These are phyloP conservation scores for Rotaria sp. DNA, from an alignment of 2,888 invertebrate species.

Conservation along the genomic window DNA sequence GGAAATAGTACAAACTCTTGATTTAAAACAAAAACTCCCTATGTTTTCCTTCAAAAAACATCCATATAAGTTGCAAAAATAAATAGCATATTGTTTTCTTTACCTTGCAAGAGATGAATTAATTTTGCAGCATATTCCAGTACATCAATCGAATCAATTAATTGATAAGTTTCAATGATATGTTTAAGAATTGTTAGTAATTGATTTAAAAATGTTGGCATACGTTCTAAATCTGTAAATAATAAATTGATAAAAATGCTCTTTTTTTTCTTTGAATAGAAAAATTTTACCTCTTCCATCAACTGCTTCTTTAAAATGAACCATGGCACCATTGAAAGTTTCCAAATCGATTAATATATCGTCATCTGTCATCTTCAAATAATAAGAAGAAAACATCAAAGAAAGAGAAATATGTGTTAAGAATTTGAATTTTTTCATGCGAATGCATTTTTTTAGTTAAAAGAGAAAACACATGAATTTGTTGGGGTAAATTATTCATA, in stretches of 20 bases:
- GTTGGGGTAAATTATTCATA: background rate
- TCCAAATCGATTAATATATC: conserved; percentile 5
- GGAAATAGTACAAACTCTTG: no score
- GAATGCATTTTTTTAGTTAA: no score
- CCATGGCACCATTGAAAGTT: background rate
- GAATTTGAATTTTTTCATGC: no score
- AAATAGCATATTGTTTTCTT: background rate
- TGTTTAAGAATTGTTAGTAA: background rate
- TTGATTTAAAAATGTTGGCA: background rate
- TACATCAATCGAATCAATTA: background rate
- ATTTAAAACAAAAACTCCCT: no score
- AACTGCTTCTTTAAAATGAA: conserved; percentile 1
- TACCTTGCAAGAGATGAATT: background rate
- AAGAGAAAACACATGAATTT: background rate
- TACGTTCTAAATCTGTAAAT: background rate
- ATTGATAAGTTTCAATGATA: conserved; percentile 18
- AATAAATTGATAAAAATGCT: background rate
- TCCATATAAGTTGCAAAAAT: no score
- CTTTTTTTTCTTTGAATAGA: background rate
- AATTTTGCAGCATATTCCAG: conserved; percentile 11
- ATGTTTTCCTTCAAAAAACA: no score
- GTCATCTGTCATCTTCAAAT: background rate
- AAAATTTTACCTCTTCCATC: background rate
- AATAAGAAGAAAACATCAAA: background rate
- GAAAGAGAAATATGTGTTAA: no score